Base-by-base conservation (phyloP, 2,113 vertebrate species). In the Seriola aureovittata region DNA sequence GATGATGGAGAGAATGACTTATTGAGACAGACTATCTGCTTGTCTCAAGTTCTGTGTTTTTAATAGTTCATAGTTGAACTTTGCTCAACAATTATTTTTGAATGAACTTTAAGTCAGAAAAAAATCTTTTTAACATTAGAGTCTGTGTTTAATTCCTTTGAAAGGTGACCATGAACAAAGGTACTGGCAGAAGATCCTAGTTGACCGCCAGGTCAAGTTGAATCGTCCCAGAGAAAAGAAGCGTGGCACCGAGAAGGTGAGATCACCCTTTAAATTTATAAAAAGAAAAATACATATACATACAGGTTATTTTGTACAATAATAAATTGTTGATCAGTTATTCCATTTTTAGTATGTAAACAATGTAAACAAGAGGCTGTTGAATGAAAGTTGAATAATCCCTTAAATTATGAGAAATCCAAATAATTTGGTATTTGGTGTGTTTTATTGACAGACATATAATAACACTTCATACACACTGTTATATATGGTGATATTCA, bases 141-240 rank as follows among this genome's bases (percentile, higher is more conserved):
- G 29, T 40, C 3, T 59, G 0, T 16, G 7, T 54, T 70, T 5
- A 36, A 63, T 34, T 50, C 50, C 9, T 84, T 44, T 77, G 13
- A 77, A 73, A 99, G 98, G 97, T 88, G 98, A 99, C 87, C 84
- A 96, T 1, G 98, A 99, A 4, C 97, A 99, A 50, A 94, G 98
- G 80, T 99, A 99, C 78, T 99, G 98, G 98, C 98, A 99, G 95
- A 99, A 99, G 95, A 99, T 99, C 85, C 89, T 99, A 32, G 98
- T 99, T 74, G 98, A 99, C 91, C 96, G 98, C 46, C 98, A 99
- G 78, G 97, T 96, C 67, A 99, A 99, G 79, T 94, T 99, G 32
- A 99, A 99, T 86, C 97, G 98, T 32, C 97, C 98, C 23, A 94
- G 98, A 60, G 97, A 99, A 54, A 99, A 99, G 94, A 99, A 96